Evolutionary conservation across 2,113 vertebrate genomes (phyloP), one percentile per base, ranked within the genome.

Genomic region (Fregetta grallaria): DNA sequence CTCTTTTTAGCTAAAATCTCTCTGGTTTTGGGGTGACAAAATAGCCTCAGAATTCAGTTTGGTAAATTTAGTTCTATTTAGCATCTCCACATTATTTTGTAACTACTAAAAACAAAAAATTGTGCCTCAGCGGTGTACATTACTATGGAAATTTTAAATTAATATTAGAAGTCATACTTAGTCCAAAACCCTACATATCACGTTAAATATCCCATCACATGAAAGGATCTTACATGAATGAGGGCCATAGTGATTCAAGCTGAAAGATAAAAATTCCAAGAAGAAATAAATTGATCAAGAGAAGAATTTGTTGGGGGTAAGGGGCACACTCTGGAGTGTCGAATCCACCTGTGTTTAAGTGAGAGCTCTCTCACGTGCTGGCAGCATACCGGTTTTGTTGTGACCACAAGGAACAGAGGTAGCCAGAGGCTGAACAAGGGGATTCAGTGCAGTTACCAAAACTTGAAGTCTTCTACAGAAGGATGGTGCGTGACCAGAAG

Each of bases 311-410:
- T 22, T 50, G 7, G 15, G 22, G 10, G 13, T 44, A 27, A 74
- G 42, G 36, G 23, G 11, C 13, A 22, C 22, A 20, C 11, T 18
- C 40, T 10, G 30, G 53, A 30, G 19, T 52, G 40, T 45, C 2
- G 2, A 49, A 56, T 49, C 23, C n/a, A 3, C 16, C 21, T n/a
- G 10, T 16, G 20, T 19, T 66, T 40, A 71, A 91, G 49, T 18
- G 23, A 34, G 20, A n/a, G 15, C 4, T 2, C 36, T 47, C 26
- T 38, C 40, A 11, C 0, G 0, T n/a, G 34, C 5, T 29, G 47
- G 42, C 22, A 75, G 16, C 15, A 5, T 10, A 12, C 34, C 23
- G 42, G 5, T 15, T 74, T 56, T 53, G 38, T 11, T 42, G 62
- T 18, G 63, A 80, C 23, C 32, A 30, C 7, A 17, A 0, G 4